Percentiles rank a stretch among this genome's conserved stretches.
phyloP scores from a whole-genome alignment of 2,113 vertebrate genomes.

The Barnardius zonarius region DNA sequence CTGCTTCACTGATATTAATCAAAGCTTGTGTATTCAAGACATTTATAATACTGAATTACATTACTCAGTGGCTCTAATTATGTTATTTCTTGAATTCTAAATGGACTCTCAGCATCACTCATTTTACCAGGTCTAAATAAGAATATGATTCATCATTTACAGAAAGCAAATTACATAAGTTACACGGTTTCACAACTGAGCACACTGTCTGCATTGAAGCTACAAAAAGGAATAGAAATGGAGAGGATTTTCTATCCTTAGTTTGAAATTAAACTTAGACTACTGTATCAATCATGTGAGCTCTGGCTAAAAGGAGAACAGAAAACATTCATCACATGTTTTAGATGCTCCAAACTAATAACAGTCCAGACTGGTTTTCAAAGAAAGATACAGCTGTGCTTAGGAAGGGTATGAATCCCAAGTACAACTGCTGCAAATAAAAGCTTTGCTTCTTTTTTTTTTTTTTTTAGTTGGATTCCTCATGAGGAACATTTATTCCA shows the following conservation, averaged over 20 bases:
- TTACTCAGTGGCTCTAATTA: slow-evolving; percentile 68
- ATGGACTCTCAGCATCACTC: slow-evolving; percentile 59
- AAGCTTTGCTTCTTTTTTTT: slow-evolving; percentile 22
- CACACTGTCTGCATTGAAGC: slow-evolving; percentile 60
- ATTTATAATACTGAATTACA: slow-evolving; percentile 53
- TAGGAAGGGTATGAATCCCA: slow-evolving; percentile 49
- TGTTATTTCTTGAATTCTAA: slow-evolving; percentile 66
- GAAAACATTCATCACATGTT: slow-evolving; percentile 64
- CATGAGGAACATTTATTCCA: slow-evolving; percentile 35
- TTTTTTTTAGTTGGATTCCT: background rate
- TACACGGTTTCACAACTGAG: slow-evolving; percentile 46
- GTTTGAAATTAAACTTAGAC: slow-evolving; percentile 73
- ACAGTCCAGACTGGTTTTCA: slow-evolving; percentile 63
- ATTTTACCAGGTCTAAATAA: slow-evolving; percentile 73
- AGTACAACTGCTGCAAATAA: slow-evolving; percentile 52
- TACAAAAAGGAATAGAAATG: slow-evolving; percentile 68
- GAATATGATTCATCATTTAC: slow-evolving; percentile 75
- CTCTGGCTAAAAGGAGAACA: slow-evolving; percentile 43
- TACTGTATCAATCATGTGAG: slow-evolving; percentile 53
- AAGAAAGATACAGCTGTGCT: slow-evolving; percentile 49
- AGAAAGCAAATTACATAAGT: slow-evolving; percentile 71
- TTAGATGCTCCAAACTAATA: slow-evolving; percentile 69
- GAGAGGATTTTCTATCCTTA: slow-evolving; percentile 64
- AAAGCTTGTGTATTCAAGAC: background rate
- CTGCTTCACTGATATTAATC: slow-evolving; percentile 29